Percentiles rank a stretch among this genome's conserved stretches.
Conservation (phyloP, 1,140 invertebrate species). For the Chrysopa pallens region DNA sequence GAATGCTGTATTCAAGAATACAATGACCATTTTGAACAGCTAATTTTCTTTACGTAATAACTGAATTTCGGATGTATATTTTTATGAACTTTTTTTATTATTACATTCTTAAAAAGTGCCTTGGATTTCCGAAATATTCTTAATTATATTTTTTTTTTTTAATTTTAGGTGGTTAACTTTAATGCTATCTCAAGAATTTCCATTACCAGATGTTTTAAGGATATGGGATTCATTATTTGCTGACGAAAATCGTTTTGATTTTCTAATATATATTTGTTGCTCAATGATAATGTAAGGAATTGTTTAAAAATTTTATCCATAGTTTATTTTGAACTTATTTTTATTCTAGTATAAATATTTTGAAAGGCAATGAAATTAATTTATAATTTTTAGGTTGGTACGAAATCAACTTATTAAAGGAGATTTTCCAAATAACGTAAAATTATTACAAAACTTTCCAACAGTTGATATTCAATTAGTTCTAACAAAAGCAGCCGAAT, state of each 20-base stretch:
- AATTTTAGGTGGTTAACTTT: constrained; percentile 79
- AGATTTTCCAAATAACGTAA: constrained; percentile 85
- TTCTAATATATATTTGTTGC: constrained; percentile 82
- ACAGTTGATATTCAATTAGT: constrained; percentile 54
- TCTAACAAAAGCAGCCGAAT: constrained; percentile 38
- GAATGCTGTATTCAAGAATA: too few relatives aligned
- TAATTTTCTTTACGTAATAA: too few relatives aligned
- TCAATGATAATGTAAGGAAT: constrained; percentile 87
- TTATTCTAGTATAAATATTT: constrained; percentile 1
- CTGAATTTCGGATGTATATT: too few relatives aligned
- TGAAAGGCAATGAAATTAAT: too few relatives aligned
- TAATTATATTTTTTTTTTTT: not conserved
- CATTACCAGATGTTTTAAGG: constrained; percentile 83
- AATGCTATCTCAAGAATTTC: constrained; percentile 94
- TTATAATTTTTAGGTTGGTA: constrained; percentile 42
- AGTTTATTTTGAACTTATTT: constrained; percentile 1
- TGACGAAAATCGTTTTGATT: constrained; percentile 73
- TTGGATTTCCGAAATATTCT: too few relatives aligned
- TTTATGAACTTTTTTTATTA: too few relatives aligned
- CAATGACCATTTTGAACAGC: too few relatives aligned
- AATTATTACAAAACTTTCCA: constrained; percentile 76
- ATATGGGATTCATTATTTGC: constrained; percentile 93
- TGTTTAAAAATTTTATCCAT: constrained; percentile 5
- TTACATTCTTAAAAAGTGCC: too few relatives aligned
- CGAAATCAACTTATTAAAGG: constrained; percentile 61